Base-by-base conservation (phyloP, 2,888 invertebrate species). In the Andrena haemorrhoa region DNA sequence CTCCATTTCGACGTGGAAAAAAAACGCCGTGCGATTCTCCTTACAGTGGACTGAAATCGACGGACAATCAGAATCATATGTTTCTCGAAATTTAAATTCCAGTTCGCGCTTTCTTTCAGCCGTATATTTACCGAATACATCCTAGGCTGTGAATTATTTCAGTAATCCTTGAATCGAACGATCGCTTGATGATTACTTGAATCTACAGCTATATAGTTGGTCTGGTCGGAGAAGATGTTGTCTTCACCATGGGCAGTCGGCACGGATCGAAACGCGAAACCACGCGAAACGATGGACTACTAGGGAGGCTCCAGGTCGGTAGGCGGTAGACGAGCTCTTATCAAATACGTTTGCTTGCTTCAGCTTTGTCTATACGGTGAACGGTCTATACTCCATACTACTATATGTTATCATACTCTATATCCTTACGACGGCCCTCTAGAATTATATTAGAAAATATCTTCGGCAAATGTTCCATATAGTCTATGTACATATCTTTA, bases 1-100 rank as follows among this genome's bases (percentile, higher is more conserved):
- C 88, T 88, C 89, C 93, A 93, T 93, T 90, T 93, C 73, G 94
- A 92, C 33, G 94, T 94, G 61, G 94, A 93, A 77, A 94, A 94
- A 53, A 92, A 91, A 29, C 94, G 94, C 75, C 91, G 91, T 29
- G 83, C 88, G 63, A 92, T 84, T 78, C 88, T 90, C 75, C 90
- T 91, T 61, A 89, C 88, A 12, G 90, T 89, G 63, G 91, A 92
- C 94, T 94, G 87, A 63, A 91, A 92, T 86, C 66, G 66, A 82
- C 2, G 26, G 73, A 74, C 2, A 41, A 75, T 41, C 8, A 31
- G 26, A 51, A 35, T 84, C 72, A 58, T 56, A 60, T 74, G 63
- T 75, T 75, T 47, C 16, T 1, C 35, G 47, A 49, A 20, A 65
- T 64, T 65, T 16, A 41, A 69, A 58, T 33, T 33, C 7, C 29